Evolutionary conservation across 2,888 invertebrate genomes (phyloP), one percentile per base, ranked within the genome.

Genomic region (Mythimna ferrago): DNA sequence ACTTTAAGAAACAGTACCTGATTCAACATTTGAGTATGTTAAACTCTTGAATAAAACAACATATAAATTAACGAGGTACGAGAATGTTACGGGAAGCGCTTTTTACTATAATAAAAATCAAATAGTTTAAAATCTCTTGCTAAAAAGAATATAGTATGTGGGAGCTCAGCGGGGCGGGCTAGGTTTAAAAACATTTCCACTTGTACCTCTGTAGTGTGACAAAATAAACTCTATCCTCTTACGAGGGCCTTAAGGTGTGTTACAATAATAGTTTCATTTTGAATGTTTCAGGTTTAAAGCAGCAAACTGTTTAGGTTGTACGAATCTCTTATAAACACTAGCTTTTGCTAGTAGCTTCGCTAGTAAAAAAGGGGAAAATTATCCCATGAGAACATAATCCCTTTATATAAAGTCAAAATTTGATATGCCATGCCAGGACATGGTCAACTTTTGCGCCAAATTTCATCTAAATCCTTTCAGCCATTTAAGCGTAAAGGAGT

Each of bases 211-310:
- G n/a, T 73, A 35, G 38, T 38, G 65, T 66, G 80, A 63, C 73
- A 77, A 80, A 79, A 77, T 80, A 77, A 73, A 73, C 62, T 79
- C 73, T 21, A 79, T 80, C 73, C 62, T 77, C 41, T 80, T 80
- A 66, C 65, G 56, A 66, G 61, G 73, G 73, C 62, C 32, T 9
- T 77, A 53, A 65, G 57, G 62, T 80, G 66, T 66, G 48, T 63
- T 63, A 77, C 62, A 80, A 66, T 73, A 73, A 73, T 73, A 77
- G 57, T 80, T 66, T 11, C 57, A 58, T 77, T 72, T 48, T 66
- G 51, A 72, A 77, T 51, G 38, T 58, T 53, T 16, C 44, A 66
- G 51, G 65, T 79, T 78, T 61, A 53, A n/a, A 48, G n/a, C 14
- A 57, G n/a, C 21, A 56, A 44, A 44, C 38, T 48, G 19, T 73